Percentiles rank a stretch among this genome's conserved stretches.
phyloP scores from a whole-genome alignment of 2,113 vertebrate genomes.

The Anolis sagrei region DNA sequence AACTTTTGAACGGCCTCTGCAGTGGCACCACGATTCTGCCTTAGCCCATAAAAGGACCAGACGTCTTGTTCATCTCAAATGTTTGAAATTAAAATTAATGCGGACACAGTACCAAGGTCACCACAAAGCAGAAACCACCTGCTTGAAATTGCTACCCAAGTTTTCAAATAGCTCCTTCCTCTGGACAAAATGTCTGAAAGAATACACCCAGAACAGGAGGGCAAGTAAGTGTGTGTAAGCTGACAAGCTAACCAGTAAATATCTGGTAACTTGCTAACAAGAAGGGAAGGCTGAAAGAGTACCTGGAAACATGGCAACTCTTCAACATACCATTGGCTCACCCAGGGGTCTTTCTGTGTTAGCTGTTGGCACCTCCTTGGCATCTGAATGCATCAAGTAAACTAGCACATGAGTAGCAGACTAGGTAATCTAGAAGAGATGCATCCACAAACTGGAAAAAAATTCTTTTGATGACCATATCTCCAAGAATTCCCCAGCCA shows the following conservation, averaged over 20 bases:
- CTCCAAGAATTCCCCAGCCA: no score
- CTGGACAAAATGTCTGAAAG: slow-evolving; percentile 10
- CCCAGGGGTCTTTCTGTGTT: neutral
- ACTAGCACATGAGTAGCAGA: neutral
- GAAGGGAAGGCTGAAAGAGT: neutral
- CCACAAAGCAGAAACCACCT: neutral
- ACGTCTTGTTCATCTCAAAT: neutral
- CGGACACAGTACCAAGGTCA: neutral
- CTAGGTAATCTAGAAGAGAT: neutral
- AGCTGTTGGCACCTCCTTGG: neutral
- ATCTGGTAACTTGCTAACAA: neutral
- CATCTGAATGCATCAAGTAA: neutral
- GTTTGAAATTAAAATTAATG: rapidly evolving
- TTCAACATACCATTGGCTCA: neutral
- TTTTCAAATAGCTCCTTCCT: neutral
- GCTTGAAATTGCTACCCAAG: neutral
- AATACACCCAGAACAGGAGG: neutral
- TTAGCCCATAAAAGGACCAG: neutral
- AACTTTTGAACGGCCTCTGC: no score
- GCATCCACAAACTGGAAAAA: no score
- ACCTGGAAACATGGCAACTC: neutral
- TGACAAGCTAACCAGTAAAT: no score
- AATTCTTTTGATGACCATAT: no score
- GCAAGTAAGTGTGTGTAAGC: neutral
- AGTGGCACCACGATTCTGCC: neutral